Conservation (phyloP, 2,113 vertebrate genomes). For the Bothrops jararaca region DNA sequence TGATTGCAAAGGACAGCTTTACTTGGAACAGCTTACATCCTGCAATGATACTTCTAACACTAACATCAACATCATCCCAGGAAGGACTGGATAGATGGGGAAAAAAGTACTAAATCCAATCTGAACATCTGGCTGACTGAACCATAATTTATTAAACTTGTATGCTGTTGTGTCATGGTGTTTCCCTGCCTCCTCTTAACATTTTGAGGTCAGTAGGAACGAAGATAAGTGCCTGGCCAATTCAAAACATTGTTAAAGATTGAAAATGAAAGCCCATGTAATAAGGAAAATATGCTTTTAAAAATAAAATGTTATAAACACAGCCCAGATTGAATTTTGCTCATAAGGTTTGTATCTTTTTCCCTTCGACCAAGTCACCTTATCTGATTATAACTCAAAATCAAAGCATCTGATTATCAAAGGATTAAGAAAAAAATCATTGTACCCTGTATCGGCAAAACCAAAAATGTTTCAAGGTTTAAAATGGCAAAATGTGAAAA, state of each 20-base stretch:
- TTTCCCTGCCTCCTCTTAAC: not conserved
- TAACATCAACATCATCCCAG: too few species aligned
- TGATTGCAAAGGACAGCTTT: too few species aligned
- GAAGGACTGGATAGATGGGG: too few species aligned
- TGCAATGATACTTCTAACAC: too few species aligned
- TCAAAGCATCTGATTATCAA: not conserved
- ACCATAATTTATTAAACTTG: not conserved
- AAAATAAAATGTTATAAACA: not conserved
- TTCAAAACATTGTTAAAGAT: not conserved
- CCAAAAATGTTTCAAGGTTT: not conserved
- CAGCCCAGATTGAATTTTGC: not conserved
- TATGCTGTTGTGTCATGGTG: not conserved
- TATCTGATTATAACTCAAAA: not conserved
- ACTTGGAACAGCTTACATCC: too few species aligned
- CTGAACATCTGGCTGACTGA: too few species aligned
- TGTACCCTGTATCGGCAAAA: not conserved
- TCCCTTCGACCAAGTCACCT: not conserved
- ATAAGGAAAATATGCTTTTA: not conserved
- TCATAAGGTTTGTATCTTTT: not conserved
- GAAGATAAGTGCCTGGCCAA: not conserved
- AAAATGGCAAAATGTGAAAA: not conserved
- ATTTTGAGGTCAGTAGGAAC: not conserved
- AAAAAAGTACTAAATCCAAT: too few species aligned
- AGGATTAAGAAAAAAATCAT: not conserved
- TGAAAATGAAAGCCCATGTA: not conserved